Evolutionary conservation across 2,113 vertebrate genomes (phyloP).

Genomic region (Cisticola juncidis): DNA sequence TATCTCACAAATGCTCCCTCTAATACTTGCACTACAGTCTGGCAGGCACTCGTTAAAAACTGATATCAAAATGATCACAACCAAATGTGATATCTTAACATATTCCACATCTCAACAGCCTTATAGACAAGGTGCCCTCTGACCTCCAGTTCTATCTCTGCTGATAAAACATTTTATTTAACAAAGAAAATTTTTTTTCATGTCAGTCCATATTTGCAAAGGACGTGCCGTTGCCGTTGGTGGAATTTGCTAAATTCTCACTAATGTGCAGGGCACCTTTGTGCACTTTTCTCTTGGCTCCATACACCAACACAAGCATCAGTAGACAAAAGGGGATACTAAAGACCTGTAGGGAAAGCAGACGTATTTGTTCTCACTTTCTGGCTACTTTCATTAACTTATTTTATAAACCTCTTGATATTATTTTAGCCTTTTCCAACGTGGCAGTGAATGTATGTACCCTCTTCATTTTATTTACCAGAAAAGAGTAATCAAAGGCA

Average conservation of each 20-base stretch:
- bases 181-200: background rate
- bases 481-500: slow-evolving; percentile 49
- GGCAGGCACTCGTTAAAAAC: background rate
- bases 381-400: background rate
- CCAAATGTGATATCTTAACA: background rate
- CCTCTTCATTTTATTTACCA: slow-evolving; percentile 24
- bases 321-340: background rate
- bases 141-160: background rate
- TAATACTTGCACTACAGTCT: background rate
- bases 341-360: background rate
- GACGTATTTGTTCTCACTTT: background rate
- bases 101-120: background rate
- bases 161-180: background rate
- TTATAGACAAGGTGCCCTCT: background rate
- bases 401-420: background rate
- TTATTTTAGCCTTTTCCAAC: background rate
- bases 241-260: background rate
- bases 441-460: background rate
- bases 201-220: background rate
- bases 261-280: background rate
- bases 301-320: background rate
- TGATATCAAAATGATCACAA: background rate
- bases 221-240: background rate
- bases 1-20: background rate
- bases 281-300: background rate